These are phyloP conservation scores for Isoperla grammatica DNA, from an alignment of 2,888 invertebrate species.

Conservation along the genomic window DNA sequence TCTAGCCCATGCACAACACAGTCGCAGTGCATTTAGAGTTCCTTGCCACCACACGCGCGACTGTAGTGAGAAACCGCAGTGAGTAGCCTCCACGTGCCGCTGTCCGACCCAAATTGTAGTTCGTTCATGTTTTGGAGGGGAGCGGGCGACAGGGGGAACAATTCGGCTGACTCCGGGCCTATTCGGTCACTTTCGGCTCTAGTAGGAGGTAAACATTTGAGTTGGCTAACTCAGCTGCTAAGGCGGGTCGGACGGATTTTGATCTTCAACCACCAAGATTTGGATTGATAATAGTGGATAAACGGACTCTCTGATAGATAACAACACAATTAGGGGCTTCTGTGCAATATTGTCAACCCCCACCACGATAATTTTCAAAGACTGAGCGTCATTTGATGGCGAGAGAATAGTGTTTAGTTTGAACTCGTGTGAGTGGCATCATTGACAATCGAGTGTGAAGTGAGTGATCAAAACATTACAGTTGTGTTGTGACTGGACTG, in stretches of 20 bases:
- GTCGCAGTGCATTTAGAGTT: constrained; percentile 21
- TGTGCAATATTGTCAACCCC: constrained; percentile 1
- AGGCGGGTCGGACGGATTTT: constrained; percentile 25
- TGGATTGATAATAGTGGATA: constrained; percentile 13
- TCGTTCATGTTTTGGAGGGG: constrained; percentile 32
- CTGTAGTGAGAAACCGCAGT: constrained; percentile 34
- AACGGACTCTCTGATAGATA: neutral
- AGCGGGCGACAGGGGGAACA: constrained; percentile 10
- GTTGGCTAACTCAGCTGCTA: constrained; percentile 21
- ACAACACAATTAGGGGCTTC: neutral
- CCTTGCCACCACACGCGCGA: constrained; percentile 29
- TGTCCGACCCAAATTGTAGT: constrained; percentile 33
- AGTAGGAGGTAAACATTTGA: constrained; percentile 35
- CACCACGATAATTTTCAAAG: neutral
- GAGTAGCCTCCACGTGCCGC: constrained; percentile 38
- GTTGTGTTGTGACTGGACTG: too few species aligned
- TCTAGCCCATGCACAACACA: constrained; percentile 19
- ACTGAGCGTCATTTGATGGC: too few species aligned
- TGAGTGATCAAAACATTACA: too few species aligned
- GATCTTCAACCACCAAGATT: constrained; percentile 23
- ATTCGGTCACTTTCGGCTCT: constrained; percentile 33
- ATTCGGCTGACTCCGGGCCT: constrained; percentile 30
- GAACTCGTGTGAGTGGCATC: too few species aligned
- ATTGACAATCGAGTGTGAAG: too few species aligned
- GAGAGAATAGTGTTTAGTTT: too few species aligned